Evolutionary conservation across 2,113 vertebrate genomes (phyloP).

Genomic region (Neolamprologus cancellatus): DNA sequence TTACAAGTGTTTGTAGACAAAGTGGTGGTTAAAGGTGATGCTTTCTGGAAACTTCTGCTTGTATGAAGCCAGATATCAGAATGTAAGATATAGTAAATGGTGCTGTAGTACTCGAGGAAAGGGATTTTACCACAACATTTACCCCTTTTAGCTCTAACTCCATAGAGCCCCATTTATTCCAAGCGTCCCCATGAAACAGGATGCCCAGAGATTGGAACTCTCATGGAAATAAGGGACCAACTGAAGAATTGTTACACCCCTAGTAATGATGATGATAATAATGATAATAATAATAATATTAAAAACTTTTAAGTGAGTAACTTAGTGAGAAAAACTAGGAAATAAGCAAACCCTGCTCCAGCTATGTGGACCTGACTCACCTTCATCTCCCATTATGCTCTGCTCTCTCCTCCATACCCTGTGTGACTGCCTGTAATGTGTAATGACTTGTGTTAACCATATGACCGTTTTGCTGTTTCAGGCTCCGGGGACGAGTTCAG

Average conservation of each 20-base stretch:
- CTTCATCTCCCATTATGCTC: conserved; percentile 10
- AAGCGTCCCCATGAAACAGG: background rate
- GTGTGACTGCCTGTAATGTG: background rate
- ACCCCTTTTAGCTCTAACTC: background rate
- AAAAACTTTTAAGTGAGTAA: background rate
- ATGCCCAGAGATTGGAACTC: background rate
- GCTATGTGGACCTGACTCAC: background rate
- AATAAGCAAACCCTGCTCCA: background rate
- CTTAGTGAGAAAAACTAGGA: background rate
- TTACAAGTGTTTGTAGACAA: background rate
- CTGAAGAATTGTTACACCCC: background rate
- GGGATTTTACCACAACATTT: background rate
- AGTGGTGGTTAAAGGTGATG: background rate
- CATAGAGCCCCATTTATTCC: background rate
- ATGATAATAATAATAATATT: background rate
- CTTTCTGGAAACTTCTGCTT: background rate
- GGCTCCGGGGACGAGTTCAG: conserved; percentile 95
- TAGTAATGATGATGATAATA: background rate
- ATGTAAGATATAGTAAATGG: background rate
- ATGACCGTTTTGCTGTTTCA: conserved; percentile 78
- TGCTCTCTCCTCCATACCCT: background rate
- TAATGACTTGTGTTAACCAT: background rate
- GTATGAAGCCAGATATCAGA: background rate
- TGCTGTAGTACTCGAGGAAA: background rate
- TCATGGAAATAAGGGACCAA: background rate